Evolutionary conservation across 2,888 invertebrate genomes (phyloP), one percentile per base, ranked within the genome.

Genomic region (Nephrotoma guestfalica): DNA sequence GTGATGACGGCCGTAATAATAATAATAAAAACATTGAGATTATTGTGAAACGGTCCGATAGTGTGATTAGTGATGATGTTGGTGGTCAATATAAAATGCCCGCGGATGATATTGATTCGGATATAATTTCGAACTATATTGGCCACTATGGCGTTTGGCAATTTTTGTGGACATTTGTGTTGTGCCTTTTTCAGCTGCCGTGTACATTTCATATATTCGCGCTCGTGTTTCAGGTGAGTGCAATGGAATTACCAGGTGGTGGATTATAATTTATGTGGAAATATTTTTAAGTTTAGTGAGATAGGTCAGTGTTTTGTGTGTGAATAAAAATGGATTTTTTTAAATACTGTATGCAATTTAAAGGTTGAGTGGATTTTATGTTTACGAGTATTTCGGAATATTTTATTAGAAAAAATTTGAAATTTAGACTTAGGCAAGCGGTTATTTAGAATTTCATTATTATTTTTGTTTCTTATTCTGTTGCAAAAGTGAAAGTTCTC

Each of bases 201-300:
- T 93, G 93, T 89, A 94, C 94, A 43, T 94, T 94, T 92, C 94
- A 94, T 89, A 94, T 94, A 88, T 93, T 94, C 90, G 91, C 92
- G 5, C 93, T 93, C 87, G 94, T 94, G 1, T 94, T 94, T 88
- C 91, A 91, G 89, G 91, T 91, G 88, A 90, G 90, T 84, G 41
- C 0, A 2, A 3, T 30, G 30, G 30, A 30, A 43, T 4, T 43
- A 43, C 43, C 43, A 43, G 43, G 7, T 6, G 15, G 13, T 45
- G 18, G 30, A 30, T 9, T 42, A 9, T 42, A 3, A 18, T 85
- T 45, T 85, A 45, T 42, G 71, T 71, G 71, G 30, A 30, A 71
- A 9, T 30, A 18, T 30, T 18, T 71, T 18, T 51, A 11, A 45
- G 13, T n/a, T 86, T 40, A 15, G 18, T 11, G 42, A 42, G 6